phyloP scores from a whole-genome alignment of 1,140 invertebrate genomes.

The Drosophila lini region DNA sequence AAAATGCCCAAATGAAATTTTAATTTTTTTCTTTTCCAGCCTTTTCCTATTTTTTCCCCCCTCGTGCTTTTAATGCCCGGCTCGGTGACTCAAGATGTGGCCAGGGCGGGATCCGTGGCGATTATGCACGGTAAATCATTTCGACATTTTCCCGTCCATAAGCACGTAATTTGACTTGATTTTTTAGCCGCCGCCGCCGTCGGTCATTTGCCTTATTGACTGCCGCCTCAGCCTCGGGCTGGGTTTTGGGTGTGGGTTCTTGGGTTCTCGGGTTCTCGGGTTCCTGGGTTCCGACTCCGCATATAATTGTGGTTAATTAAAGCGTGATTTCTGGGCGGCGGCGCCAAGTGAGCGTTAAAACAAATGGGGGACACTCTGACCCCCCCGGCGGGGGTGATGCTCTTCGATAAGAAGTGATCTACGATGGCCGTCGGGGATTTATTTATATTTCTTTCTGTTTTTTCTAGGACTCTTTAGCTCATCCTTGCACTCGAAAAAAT shows the following conservation, averaged over 20 bases:
- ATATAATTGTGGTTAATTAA: slow-evolving; percentile 84
- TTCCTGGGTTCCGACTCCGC: slow-evolving; percentile 48
- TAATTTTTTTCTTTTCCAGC: slow-evolving; percentile 56
- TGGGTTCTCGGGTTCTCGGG: neutral
- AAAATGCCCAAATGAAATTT: slow-evolving; percentile 72
- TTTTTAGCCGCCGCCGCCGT: slow-evolving; percentile 46
- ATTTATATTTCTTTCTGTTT: slow-evolving; percentile 7
- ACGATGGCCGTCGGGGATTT: slow-evolving; percentile 10
- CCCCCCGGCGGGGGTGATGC: slow-evolving; percentile 3
- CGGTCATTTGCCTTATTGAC: slow-evolving; percentile 73
- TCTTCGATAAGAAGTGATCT: slow-evolving; percentile 45
- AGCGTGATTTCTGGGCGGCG: slow-evolving; percentile 68
- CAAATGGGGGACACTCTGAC: slow-evolving; percentile 33
- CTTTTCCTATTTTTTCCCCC: slow-evolving; percentile 13
- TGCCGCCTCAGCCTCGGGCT: slow-evolving; percentile 37
- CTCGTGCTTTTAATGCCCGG: slow-evolving; percentile 26
- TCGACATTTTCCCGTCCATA: slow-evolving; percentile 83
- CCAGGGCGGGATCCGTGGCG: slow-evolving; percentile 56
- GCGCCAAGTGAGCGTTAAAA: slow-evolving; percentile 47
- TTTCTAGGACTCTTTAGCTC: neutral
- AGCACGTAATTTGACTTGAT: slow-evolving; percentile 84
- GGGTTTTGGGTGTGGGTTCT: neutral
- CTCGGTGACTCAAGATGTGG: slow-evolving; percentile 40
- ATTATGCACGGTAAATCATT: slow-evolving; percentile 84
- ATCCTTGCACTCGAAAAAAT: neutral